Percentiles rank a stretch among this genome's conserved stretches.
phyloP scores from a whole-genome alignment of 2,888 invertebrate genomes.

The Nephrocerus scutellatus region DNA sequence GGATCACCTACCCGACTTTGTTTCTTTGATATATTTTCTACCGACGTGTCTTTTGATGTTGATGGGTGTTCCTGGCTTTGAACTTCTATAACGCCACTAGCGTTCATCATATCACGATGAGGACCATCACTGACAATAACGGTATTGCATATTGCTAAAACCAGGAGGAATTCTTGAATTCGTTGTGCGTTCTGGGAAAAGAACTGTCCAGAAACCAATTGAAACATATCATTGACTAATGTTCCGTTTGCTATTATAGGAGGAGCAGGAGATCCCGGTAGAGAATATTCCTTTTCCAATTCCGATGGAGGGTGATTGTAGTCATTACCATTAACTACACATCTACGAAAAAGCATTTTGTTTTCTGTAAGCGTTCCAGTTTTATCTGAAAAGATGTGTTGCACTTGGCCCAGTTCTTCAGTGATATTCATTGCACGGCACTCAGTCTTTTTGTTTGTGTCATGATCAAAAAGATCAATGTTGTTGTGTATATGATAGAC shows the following conservation, averaged over 20 bases:
- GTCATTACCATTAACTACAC: constrained; percentile 81
- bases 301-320: constrained; percentile 77
- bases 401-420: constrained; percentile 92
- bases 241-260: constrained; percentile 49
- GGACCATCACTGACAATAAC: constrained; percentile 89
- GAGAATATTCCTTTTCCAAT: constrained; percentile 52
- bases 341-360: constrained; percentile 91
- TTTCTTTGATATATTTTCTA: not conserved
- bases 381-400: constrained; percentile 95
- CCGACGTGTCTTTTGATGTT: constrained; percentile 34
- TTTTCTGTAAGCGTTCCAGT: constrained; percentile 97
- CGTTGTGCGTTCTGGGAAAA: constrained; percentile 58
- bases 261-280: constrained; percentile 50
- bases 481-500: constrained; percentile 93
- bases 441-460: constrained; percentile 73
- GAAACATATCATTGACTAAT: constrained; percentile 52
- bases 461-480: constrained; percentile 74
- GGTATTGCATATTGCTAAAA: constrained; percentile 92
- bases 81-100: constrained; percentile 58
- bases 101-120: constrained; percentile 61
- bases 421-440: constrained; percentile 95
- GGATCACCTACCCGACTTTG: not conserved
- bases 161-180: constrained; percentile 81
- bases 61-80: constrained; percentile 30
- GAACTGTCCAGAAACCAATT: constrained; percentile 40